Conservation (phyloP, 1,140 invertebrate genomes). For the Heliconius himera region DNA sequence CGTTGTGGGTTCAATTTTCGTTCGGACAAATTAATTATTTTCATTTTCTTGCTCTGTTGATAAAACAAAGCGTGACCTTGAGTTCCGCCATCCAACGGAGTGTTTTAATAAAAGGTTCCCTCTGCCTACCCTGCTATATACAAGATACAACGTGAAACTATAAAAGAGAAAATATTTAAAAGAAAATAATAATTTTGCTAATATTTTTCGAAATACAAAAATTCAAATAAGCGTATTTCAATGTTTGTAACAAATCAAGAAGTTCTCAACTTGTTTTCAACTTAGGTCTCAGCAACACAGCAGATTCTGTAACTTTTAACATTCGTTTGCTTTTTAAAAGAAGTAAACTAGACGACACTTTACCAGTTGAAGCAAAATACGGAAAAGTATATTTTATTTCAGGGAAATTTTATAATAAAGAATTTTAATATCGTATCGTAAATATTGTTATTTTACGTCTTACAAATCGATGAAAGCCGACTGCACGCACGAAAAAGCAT, state of each 20-base stretch:
- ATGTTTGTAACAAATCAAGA: constrained; percentile 10
- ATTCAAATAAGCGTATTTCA: background rate
- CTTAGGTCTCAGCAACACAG: background rate
- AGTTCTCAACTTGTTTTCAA: constrained; percentile 1
- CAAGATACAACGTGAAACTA: too few relatives aligned
- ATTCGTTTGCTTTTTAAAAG: constrained; percentile 11
- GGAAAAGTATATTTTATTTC: background rate
- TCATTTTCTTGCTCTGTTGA: too few relatives aligned
- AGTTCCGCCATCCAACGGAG: too few relatives aligned
- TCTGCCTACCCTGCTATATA: too few relatives aligned
- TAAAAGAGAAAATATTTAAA: too few relatives aligned
- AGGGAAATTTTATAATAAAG: background rate
- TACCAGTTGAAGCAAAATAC: background rate
- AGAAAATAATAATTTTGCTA: background rate
- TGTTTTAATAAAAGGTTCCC: too few relatives aligned
- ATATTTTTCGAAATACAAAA: background rate
- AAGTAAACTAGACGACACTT: constrained; percentile 6
- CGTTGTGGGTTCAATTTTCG: too few relatives aligned
- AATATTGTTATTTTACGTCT: background rate
- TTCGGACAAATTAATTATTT: too few relatives aligned
- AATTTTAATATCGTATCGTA: background rate
- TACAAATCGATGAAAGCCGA: too few relatives aligned
- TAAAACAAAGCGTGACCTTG: too few relatives aligned
- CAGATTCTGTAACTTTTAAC: constrained; percentile 10
- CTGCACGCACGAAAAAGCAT: too few relatives aligned